phyloP scores from a whole-genome alignment of 1,140 invertebrate genomes.

The Rhopalosiphum maidis region DNA sequence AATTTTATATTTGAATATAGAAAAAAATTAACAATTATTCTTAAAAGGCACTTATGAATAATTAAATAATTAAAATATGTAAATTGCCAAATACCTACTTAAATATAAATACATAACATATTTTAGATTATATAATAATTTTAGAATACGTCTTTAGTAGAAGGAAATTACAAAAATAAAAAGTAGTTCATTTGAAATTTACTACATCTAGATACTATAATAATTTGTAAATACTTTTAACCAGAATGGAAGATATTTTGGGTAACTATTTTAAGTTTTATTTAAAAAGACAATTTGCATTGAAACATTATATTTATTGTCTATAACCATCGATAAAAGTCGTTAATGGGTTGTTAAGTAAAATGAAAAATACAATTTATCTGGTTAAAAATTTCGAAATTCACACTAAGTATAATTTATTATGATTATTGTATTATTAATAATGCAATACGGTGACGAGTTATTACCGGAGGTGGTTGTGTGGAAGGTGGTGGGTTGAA shows the following conservation, averaged over 20 bases:
- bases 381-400: background rate
- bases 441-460: background rate
- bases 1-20: background rate
- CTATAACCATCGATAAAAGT: background rate
- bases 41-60: too few relatives aligned
- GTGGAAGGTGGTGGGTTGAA: conserved; percentile 59
- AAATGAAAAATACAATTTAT: background rate
- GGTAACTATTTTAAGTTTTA: background rate
- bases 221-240: background rate
- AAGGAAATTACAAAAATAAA: background rate
- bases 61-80: too few relatives aligned
- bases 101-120: background rate
- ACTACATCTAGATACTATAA: background rate
- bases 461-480: conserved; percentile 59
- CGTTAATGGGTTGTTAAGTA: background rate
- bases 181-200: too few relatives aligned
- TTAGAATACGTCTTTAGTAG: background rate
- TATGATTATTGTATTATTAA: background rate
- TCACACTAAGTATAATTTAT: background rate
- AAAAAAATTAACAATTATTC: background rate
- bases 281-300: background rate
- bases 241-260: background rate
- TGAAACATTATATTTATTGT: background rate
- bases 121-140: background rate
- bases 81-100: too few relatives aligned